A percentile compares a stretch with the other conserved stretches of the same genome.
Evolutionary conservation across 1,140 invertebrate species (phyloP).

Genomic region (Lasioglossum albipes): DNA sequence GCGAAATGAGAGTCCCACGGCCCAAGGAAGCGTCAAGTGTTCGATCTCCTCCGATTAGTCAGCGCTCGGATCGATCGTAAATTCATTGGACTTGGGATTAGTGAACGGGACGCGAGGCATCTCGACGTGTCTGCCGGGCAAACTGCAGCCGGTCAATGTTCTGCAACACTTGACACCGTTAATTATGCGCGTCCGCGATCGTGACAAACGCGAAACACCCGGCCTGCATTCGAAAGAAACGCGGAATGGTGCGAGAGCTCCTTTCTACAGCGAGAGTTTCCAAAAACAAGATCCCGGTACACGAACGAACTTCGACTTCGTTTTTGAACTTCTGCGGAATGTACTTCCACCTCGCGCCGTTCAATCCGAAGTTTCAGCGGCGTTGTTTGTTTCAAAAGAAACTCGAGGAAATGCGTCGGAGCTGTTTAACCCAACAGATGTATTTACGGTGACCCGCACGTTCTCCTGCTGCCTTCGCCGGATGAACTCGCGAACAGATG

Average conservation of each 20-base stretch:
- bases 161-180: slow-evolving; percentile 2
- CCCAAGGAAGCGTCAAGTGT: neutral
- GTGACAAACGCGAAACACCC: neutral
- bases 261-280: too few relatives aligned
- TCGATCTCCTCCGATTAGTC: slow-evolving; percentile 1
- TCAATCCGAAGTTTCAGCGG: too few relatives aligned
- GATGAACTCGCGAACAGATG: too few relatives aligned
- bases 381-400: too few relatives aligned
- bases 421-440: too few relatives aligned
- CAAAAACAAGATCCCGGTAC: too few relatives aligned
- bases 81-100: slow-evolving; percentile 19
- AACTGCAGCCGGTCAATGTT: neutral
- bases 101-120: neutral
- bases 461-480: too few relatives aligned
- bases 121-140: neutral
- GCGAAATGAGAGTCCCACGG: neutral
- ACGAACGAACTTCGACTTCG: too few relatives aligned
- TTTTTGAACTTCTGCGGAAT: neutral
- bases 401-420: too few relatives aligned
- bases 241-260: too few relatives aligned
- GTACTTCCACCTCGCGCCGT: neutral
- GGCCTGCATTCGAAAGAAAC: too few relatives aligned
- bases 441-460: too few relatives aligned
- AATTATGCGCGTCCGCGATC: slow-evolving; percentile 6
- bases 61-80: slow-evolving; percentile 27